phyloP scores from a whole-genome alignment of 2,888 invertebrate genomes.

The Rotaria sp. region DNA sequence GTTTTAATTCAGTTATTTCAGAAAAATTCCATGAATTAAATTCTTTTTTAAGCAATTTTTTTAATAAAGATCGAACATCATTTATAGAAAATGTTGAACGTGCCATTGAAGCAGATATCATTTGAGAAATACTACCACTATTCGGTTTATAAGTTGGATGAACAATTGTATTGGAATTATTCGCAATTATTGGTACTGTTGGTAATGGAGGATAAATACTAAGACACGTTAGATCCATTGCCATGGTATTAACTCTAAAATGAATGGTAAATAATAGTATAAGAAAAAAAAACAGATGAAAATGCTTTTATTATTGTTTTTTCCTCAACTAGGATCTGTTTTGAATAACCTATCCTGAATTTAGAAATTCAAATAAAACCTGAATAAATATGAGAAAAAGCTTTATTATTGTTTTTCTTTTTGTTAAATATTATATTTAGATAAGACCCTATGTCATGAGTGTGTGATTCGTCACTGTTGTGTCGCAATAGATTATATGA shows the following conservation, averaged over 20 bases:
- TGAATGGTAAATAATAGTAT: neutral
- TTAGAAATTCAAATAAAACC: too few relatives aligned
- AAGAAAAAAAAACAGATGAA: too few relatives aligned
- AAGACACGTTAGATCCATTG: neutral
- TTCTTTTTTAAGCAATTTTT: neutral
- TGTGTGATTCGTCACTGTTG: too few relatives aligned
- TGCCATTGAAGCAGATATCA: neutral
- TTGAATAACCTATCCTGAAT: too few relatives aligned
- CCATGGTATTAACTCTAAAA: neutral
- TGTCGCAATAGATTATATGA: too few relatives aligned
- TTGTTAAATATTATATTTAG: too few relatives aligned
- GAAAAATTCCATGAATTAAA: neutral
- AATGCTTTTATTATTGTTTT: neutral
- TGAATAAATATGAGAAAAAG: too few relatives aligned
- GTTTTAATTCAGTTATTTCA: neutral
- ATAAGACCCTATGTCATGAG: too few relatives aligned
- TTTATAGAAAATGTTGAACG: neutral
- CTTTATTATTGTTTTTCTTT: too few relatives aligned
- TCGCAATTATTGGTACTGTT: neutral
- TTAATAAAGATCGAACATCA: neutral
- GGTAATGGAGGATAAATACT: neutral
- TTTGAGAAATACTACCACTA: neutral
- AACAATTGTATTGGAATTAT: neutral
- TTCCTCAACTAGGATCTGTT: too few relatives aligned
- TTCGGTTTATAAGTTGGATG: neutral